Conservation (phyloP, 2,113 vertebrate genomes). For the Charina bottae region DNA sequence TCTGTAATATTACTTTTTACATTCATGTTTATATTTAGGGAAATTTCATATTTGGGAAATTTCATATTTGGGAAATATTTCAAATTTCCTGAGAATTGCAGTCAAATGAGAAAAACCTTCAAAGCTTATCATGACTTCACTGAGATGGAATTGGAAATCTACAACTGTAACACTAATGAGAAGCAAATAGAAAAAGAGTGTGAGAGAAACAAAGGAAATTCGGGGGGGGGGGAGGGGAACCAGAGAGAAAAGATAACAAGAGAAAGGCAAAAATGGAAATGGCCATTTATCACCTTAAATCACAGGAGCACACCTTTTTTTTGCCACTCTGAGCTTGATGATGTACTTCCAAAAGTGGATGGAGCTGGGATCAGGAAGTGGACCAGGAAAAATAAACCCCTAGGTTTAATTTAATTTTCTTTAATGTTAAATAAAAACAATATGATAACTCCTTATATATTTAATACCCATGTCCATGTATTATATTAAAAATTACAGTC, state of each 20-base stretch:
- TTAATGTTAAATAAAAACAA: background rate
- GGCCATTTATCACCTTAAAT: background rate
- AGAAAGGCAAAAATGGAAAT: background rate
- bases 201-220: background rate
- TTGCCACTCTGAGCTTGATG: background rate
- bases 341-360: background rate
- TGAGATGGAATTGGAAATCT: background rate
- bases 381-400: background rate
- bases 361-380: background rate
- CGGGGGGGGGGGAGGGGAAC: background rate
- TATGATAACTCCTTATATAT: background rate
- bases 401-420: background rate
- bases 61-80: background rate
- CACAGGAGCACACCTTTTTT: background rate
- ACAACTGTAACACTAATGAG: background rate
- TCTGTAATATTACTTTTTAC: slow-evolving; percentile 12
- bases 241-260: background rate
- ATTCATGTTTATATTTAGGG: background rate
- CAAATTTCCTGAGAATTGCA: slow-evolving; percentile 1
- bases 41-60: background rate
- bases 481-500: background rate
- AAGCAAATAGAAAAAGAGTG: slow-evolving; percentile 2
- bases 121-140: background rate
- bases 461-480: background rate
- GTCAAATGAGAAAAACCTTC: slow-evolving; percentile 13